Evolutionary conservation across 2,797 vertebrate genomes (phyloP), one percentile per base, ranked within the genome.

Genomic region (Halcyon chelicuti): DNA sequence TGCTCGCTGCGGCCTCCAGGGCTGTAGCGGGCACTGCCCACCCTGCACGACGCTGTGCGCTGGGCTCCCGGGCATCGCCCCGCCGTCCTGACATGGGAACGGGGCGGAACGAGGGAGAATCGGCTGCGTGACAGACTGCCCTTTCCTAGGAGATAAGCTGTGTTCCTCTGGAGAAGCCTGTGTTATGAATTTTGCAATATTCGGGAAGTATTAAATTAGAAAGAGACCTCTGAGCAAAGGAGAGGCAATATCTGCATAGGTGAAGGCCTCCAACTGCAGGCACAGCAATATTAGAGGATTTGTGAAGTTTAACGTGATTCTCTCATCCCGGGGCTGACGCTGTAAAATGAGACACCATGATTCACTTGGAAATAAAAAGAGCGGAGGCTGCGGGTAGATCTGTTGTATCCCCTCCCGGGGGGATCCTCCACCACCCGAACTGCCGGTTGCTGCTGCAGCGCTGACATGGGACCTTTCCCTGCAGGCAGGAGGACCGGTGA

Each of bases 171-270:
- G 89, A 96, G 92, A 86, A 65, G 63, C 47, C 85, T 44, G 3
- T 1, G 13, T 90, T 95, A 96, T 94, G 91, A 92, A 81, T 96
- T 94, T 78, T 71, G 79, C 94, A 93, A 62, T 91, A 90, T 51
- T 74, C 68, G 93, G 89, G 29, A 90, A 92, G 73, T 68, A 90
- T 81, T 92, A 96, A 94, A 95, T 97, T 94, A 93, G 67, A 88
- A 88, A 74, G 92, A 94, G 77, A 81, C 94, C 96, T 97, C 94
- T 86, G 91, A 96, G 95, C 92, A 89, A 77, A 63, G 89, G 78
- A 94, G 73, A 88, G 76, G 61, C 76, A 90, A 90, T 96, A 96
- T 94, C 92, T 96, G 94, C 95, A 94, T 92, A 89, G 14, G 73
- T 28, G 78, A 90, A 66, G 79, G 57, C 62, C 67, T 89, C 92